Evolutionary conservation across 2,113 vertebrate genomes (phyloP).

Genomic region (Phrynocephalus versicolor): DNA sequence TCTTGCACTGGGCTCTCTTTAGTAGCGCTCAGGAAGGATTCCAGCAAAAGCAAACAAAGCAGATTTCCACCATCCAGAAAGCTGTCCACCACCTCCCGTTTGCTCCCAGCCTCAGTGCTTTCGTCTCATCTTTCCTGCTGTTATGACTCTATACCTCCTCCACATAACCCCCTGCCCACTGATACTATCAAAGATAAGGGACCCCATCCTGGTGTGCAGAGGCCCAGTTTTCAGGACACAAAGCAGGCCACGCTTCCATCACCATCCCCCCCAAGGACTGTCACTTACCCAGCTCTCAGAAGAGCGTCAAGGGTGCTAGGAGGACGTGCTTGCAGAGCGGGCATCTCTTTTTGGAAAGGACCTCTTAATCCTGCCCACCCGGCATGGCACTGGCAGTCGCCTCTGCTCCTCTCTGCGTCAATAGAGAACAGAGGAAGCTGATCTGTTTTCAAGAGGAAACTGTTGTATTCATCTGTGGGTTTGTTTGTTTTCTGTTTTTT

Average conservation of each 20-base stretch:
- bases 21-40: background rate
- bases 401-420: constrained; percentile 38
- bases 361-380: background rate
- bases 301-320: background rate
- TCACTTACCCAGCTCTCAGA: constrained; percentile 25
- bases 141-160: accelerated
- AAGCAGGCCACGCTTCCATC: background rate
- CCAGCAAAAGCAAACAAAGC: background rate
- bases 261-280: accelerated
- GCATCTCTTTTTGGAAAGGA: background rate
- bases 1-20: background rate
- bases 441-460: constrained; percentile 56
- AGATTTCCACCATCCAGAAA: background rate
- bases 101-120: background rate
- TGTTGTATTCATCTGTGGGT: background rate
- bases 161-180: no score
- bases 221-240: background rate
- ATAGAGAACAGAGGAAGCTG: constrained; percentile 48
- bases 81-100: accelerated
- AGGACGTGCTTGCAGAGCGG: background rate
- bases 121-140: background rate
- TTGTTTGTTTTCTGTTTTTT: no score
- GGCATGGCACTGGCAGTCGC: background rate
- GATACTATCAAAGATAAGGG: background rate
- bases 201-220: background rate